Percentiles rank a stretch among this genome's conserved stretches.
Conservation (phyloP, 1,140 invertebrate genomes). For the Thaumetopoea pityocampa region DNA sequence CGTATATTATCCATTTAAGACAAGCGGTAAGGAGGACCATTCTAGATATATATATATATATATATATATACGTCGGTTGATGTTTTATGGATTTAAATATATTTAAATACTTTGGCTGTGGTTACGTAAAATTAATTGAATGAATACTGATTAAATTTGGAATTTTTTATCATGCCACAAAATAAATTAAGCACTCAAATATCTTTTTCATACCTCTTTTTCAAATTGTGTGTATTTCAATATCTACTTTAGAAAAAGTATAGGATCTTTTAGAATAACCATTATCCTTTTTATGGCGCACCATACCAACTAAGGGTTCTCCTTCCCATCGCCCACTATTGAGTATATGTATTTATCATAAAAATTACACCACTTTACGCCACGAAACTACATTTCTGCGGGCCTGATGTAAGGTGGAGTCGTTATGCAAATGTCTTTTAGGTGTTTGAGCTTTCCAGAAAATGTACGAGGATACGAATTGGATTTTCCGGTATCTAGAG, state of each 20-base stretch:
- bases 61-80: no score
- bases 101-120: no score
- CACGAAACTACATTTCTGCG: constrained; percentile 9
- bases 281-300: not conserved
- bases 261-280: constrained; percentile 1
- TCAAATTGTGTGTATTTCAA: not conserved
- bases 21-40: no score
- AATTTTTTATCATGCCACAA: no score
- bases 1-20: no score
- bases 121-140: no score
- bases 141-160: no score
- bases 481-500: constrained; percentile 1
- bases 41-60: no score
- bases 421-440: constrained; percentile 13
- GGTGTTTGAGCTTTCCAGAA: constrained; percentile 6
- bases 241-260: constrained; percentile 5
- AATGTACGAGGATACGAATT: constrained; percentile 7
- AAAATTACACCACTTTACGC: constrained; percentile 14
- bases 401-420: constrained; percentile 9
- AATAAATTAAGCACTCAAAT: not conserved
- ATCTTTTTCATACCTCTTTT: not conserved
- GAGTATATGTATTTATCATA: constrained; percentile 17
- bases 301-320: not conserved
- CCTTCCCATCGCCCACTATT: not conserved
- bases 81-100: no score